phyloP scores from a whole-genome alignment of 2,888 invertebrate species.

The Scrobipalpa costella region DNA sequence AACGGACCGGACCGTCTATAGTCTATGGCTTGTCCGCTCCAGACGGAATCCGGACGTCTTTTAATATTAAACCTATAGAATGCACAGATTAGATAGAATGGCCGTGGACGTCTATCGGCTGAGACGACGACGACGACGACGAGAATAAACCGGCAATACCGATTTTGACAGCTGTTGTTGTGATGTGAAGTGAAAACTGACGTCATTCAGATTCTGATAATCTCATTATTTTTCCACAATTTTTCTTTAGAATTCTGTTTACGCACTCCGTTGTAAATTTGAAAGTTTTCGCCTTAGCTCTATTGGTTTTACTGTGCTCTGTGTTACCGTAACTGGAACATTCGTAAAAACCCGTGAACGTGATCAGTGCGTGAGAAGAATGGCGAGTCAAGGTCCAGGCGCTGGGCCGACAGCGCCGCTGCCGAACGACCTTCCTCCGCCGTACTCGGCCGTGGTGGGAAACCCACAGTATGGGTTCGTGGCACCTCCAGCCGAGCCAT shows the following conservation, averaged over 20 bases:
- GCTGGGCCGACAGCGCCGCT: slow-evolving; percentile 41
- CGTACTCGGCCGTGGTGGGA: slow-evolving; percentile 71
- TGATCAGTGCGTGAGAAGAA: slow-evolving; percentile 33
- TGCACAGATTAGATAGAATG: too few species aligned
- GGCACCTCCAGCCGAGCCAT: slow-evolving; percentile 45
- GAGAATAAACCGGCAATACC: too few species aligned
- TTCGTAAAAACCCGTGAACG: background rate
- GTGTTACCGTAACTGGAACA: background rate
- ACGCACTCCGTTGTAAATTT: slow-evolving; percentile 29
- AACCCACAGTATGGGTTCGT: slow-evolving; percentile 70
- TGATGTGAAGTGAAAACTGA: too few species aligned
- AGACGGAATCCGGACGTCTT: too few species aligned
- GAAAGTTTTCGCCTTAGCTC: slow-evolving; percentile 16
- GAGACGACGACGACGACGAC: too few species aligned
- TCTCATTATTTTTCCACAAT: slow-evolving; percentile 18
- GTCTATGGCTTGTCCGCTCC: too few species aligned
- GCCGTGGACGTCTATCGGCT: too few species aligned
- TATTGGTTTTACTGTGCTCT: background rate
- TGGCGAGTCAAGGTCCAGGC: slow-evolving; percentile 58
- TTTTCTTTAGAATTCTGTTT: background rate
- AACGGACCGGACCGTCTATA: too few species aligned
- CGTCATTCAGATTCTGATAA: background rate
- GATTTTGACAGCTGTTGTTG: too few species aligned
- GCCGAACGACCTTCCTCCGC: slow-evolving; percentile 72
- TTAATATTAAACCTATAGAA: too few species aligned